These are phyloP conservation scores for Poeciliopsis infans DNA, from an alignment of 2,797 vertebrate genomes.

Conservation along the genomic window DNA sequence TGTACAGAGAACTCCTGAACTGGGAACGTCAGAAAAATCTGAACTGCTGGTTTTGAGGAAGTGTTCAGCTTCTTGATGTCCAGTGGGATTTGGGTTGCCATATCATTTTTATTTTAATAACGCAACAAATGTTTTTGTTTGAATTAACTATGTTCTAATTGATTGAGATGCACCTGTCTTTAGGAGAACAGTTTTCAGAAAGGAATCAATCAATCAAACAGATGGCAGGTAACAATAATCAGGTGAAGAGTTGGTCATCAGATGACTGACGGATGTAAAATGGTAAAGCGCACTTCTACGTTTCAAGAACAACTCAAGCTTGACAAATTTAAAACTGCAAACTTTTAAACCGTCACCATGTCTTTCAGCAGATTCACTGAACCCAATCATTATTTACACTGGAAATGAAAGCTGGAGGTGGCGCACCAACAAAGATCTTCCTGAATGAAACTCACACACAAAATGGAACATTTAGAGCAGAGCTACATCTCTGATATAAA, in stretches of 20 bases:
- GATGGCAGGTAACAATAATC: constrained; percentile 50
- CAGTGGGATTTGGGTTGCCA: not conserved
- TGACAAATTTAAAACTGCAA: not conserved
- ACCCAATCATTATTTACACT: not conserved
- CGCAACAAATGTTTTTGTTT: not conserved
- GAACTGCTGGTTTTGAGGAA: not conserved
- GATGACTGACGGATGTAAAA: constrained; percentile 22
- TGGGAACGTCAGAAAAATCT: too few species aligned
- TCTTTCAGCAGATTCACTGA: not conserved
- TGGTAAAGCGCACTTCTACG: not conserved
- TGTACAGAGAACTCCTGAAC: not conserved
- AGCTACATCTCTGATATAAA: too few species aligned
- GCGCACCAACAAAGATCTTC: not conserved
- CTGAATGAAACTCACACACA: not conserved
- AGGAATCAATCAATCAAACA: constrained; percentile 66
- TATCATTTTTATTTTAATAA: not conserved
- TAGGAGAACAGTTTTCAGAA: constrained; percentile 10
- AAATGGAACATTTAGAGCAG: not conserved
- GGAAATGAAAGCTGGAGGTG: not conserved
- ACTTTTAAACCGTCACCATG: not conserved
- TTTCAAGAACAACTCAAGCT: not conserved
- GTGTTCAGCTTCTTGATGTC: not conserved
- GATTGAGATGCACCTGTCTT: not conserved
- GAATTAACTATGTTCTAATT: not conserved
- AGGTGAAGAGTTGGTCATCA: constrained; percentile 19